Conservation (phyloP, 2,113 vertebrate genomes). For the Sterna hirundo region DNA sequence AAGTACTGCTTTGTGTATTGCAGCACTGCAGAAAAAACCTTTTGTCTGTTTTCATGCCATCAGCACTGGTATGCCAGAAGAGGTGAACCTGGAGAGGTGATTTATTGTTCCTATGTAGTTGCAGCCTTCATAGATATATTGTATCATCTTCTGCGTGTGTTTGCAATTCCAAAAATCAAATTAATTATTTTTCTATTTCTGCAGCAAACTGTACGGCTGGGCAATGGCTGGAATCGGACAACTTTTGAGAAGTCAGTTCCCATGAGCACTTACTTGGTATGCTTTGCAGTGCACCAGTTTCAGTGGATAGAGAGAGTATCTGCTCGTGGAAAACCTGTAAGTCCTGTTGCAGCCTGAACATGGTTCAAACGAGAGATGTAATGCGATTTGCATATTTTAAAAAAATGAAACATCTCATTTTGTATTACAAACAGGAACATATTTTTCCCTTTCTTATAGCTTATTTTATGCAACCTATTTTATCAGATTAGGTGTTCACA, state of each 20-base stretch:
- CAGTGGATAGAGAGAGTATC: slow-evolving; percentile 44
- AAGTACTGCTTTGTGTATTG: neutral
- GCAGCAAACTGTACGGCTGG: slow-evolving; percentile 51
- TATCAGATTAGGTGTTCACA: neutral
- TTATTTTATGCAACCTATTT: neutral
- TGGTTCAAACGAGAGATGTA: neutral
- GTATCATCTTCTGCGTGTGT: neutral
- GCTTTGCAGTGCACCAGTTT: slow-evolving; percentile 94
- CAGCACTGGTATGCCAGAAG: neutral
- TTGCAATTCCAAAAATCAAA: neutral
- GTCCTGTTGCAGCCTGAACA: neutral
- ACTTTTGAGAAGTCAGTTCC: slow-evolving; percentile 83
- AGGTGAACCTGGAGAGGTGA: neutral
- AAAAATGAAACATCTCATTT: neutral
- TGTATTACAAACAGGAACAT: neutral
- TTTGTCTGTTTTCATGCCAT: neutral
- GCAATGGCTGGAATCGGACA: slow-evolving; percentile 68
- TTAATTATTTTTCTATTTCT: slow-evolving; percentile 12
- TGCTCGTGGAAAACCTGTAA: slow-evolving; percentile 74
- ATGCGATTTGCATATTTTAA: neutral
- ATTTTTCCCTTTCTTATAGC: neutral
- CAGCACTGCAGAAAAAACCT: neutral
- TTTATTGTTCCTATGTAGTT: neutral
- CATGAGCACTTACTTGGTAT: slow-evolving; percentile 97
- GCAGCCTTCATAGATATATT: neutral